phyloP scores from a whole-genome alignment of 2,797 vertebrate genomes.

The Protosalanx chinensis region DNA sequence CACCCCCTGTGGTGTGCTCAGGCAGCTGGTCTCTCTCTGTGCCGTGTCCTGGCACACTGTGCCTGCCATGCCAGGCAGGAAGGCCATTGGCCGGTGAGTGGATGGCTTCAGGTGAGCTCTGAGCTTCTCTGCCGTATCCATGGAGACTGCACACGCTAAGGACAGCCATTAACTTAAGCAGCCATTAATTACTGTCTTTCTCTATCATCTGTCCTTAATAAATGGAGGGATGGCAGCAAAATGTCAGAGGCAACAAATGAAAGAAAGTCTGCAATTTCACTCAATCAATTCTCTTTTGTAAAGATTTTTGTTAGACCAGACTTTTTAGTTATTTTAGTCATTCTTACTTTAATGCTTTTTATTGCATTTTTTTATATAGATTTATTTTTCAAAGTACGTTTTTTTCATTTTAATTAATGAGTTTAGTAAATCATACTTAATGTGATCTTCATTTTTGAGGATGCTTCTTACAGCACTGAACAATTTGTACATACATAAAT shows the following conservation, averaged over 20 bases:
- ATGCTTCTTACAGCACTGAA: background rate
- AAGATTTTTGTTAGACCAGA: background rate
- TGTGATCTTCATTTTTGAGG: background rate
- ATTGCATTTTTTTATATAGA: background rate
- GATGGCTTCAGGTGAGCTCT: constrained; percentile 59
- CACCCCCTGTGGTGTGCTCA: constrained; percentile 49
- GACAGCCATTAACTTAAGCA: constrained; percentile 56
- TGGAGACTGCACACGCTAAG: constrained; percentile 58
- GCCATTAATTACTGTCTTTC: constrained; percentile 62
- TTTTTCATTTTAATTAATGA: background rate
- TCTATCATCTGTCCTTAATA: constrained; percentile 59
- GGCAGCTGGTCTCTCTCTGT: constrained; percentile 45
- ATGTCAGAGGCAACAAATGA: constrained; percentile 36
- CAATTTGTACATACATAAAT: background rate
- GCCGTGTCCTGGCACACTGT: constrained; percentile 29
- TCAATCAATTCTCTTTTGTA: constrained; percentile 34
- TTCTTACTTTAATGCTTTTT: background rate
- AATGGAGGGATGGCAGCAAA: constrained; percentile 46
- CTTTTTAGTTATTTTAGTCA: background rate
- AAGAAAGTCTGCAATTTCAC: constrained; percentile 37
- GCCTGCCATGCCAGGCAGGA: constrained; percentile 37
- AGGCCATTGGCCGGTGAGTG: constrained; percentile 61
- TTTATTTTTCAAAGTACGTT: background rate
- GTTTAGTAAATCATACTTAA: background rate
- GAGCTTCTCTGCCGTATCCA: constrained; percentile 52